phyloP scores from a whole-genome alignment of 2,113 vertebrate species.

The Raja brachyura region DNA sequence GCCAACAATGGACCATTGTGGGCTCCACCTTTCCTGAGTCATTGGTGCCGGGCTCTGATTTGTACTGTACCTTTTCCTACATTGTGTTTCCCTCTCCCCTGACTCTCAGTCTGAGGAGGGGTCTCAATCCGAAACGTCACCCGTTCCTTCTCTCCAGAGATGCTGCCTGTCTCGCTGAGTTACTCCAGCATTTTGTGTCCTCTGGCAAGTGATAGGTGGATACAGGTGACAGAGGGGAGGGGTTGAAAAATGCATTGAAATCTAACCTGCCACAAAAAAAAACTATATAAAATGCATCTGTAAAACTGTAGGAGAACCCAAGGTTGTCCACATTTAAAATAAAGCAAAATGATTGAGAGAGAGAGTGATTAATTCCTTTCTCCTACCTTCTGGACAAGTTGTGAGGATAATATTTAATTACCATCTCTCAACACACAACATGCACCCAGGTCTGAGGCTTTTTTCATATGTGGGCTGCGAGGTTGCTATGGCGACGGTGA shows the following conservation, averaged over 20 bases:
- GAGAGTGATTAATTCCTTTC: background rate
- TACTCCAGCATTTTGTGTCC: no score
- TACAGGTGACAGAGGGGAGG: no score
- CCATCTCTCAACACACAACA: conserved; percentile 2
- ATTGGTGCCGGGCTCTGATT: no score
- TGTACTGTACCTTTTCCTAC: no score
- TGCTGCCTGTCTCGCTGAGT: no score
- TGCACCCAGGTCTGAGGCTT: background rate
- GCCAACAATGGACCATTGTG: no score
- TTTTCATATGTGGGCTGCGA: background rate
- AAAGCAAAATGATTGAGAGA: background rate
- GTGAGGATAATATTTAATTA: background rate
- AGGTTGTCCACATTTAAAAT: background rate
- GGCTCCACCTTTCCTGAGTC: no score
- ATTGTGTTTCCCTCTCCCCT: no score
- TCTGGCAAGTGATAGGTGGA: no score
- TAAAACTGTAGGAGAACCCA: background rate
- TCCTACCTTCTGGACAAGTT: background rate
- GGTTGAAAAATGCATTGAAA: background rate
- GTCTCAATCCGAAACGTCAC: no score
- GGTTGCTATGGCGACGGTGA: background rate
- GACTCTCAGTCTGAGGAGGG: no score
- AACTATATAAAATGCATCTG: background rate
- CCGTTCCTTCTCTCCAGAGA: no score
- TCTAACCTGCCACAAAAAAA: background rate